Evolutionary conservation across 2,888 invertebrate species (phyloP), one percentile per base, ranked within the genome.

Genomic region (Deroplatys truncata): DNA sequence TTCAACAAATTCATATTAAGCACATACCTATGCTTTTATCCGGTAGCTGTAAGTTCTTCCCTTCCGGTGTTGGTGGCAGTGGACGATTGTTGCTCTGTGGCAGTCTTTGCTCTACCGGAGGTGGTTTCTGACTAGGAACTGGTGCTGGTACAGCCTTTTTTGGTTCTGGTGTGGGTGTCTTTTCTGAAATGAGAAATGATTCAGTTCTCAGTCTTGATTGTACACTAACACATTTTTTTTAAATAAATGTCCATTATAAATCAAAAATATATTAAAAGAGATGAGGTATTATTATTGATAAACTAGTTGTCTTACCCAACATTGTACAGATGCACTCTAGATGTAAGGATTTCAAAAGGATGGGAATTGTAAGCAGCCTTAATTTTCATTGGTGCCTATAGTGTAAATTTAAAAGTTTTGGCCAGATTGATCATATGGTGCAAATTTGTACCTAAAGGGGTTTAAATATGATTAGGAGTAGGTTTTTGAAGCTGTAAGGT

Each of bases 41-140:
- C 31, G n/a, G 28, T 2, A 43, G 29, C 4, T 43, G 84, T 8
- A 43, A 83, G 16, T 86, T 89, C 20, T 28, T 85, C 31, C 83
- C 56, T 49, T 90, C 89, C 9, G 90, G 90, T n/a, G 90, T 88
- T 15, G 90, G 90, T 43, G 90, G 90, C 82, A 90, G 86, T 15
- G 90, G 90, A 9, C 90, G 43, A 43, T 90, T 90, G 28, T 43
- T 88, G 83, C 43, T 87, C 49, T 56, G 56, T 25, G n/a, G 84
- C 16, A 87, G 89, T 86, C 85, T 89, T n/a, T 83, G 89, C n/a
- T 89, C 90, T 3, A 86, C 28, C 1, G 89, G 82, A 9, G 87
- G 85, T 16, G 88, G 84, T 49, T 88, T 88, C 83, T 72, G 89
- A 28, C 85, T 88, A 82, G 88, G 10, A n/a, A 84, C 10, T 29